These are phyloP conservation scores for Limnephilus marmoratus DNA, from an alignment of 2,888 invertebrate species.

Conservation along the genomic window DNA sequence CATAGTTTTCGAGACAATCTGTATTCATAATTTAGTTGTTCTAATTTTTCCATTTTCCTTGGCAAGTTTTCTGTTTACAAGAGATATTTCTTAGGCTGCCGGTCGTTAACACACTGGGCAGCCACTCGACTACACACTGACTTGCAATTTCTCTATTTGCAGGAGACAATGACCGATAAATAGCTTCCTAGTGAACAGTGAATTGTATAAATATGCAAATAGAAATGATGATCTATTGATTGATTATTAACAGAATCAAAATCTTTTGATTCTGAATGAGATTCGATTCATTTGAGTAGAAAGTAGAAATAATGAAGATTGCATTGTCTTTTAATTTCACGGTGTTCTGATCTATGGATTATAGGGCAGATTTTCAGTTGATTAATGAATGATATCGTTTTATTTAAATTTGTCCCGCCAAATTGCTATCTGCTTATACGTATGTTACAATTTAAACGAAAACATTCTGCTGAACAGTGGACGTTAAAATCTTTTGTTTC, in stretches of 20 bases:
- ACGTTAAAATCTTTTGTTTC: too few species aligned
- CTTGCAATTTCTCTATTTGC: not conserved
- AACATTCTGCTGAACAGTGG: not conserved
- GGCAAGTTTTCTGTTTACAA: slow-evolving; percentile 27
- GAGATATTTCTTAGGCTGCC: not conserved
- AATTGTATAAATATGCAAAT: not conserved
- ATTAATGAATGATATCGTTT: not conserved
- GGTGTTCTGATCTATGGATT: too few species aligned
- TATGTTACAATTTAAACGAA: not conserved
- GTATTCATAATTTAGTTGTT: not conserved
- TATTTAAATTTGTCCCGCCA: not conserved
- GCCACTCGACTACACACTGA: not conserved
- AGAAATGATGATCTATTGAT: not conserved
- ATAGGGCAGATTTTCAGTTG: too few species aligned
- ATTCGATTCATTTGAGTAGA: too few species aligned
- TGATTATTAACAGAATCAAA: not conserved
- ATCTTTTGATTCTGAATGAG: too few species aligned
- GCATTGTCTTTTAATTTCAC: too few species aligned
- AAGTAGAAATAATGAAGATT: too few species aligned
- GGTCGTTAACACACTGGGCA: slow-evolving; percentile 33
- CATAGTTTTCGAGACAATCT: too few species aligned
- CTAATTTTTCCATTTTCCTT: slow-evolving; percentile 5
- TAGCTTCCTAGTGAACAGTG: not conserved
- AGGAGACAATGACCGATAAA: not conserved
- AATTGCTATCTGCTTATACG: slow-evolving; percentile 8